Conservation (phyloP, 2,888 invertebrate species). For the Leuctra nigra region DNA sequence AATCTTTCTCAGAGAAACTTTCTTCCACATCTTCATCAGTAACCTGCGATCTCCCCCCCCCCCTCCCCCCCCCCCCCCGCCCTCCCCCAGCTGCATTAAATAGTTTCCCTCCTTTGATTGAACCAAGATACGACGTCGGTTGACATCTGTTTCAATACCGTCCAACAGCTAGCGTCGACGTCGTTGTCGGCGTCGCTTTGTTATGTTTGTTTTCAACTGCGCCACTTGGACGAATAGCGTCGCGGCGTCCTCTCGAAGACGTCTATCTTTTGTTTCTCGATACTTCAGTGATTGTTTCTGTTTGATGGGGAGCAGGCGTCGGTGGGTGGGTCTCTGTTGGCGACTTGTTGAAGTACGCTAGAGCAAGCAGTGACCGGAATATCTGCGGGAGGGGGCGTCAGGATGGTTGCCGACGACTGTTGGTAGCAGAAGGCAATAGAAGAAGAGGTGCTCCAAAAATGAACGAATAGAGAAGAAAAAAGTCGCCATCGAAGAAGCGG, state of each 20-base stretch:
- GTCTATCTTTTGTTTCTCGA: constrained; percentile 29
- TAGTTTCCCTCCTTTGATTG: constrained; percentile 1
- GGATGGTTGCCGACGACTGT: constrained; percentile 29
- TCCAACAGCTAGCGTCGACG: background rate
- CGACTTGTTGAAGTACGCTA: constrained; percentile 21
- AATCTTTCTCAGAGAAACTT: too few relatives aligned
- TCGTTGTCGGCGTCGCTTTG: too few relatives aligned
- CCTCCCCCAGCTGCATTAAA: too few relatives aligned
- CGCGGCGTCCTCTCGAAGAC: constrained; percentile 2
- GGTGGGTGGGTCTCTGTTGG: constrained; percentile 20
- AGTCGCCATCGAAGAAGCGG: constrained; percentile 35
- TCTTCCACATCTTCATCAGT: background rate
- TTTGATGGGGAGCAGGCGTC: constrained; percentile 25
- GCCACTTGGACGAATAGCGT: constrained; percentile 10
- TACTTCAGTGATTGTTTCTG: constrained; percentile 28
- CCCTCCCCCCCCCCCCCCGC: too few relatives aligned
- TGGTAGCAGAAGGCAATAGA: constrained; percentile 26
- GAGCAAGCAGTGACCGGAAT: constrained; percentile 25
- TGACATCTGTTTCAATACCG: constrained; percentile 10
- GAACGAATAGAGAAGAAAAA: constrained; percentile 19
- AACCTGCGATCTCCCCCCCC: background rate
- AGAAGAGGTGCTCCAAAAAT: constrained; percentile 5
- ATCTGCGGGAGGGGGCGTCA: constrained; percentile 22
- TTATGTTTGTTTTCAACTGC: constrained; percentile 11
- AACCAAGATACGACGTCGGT: background rate